Evolutionary conservation across 2,888 invertebrate species (phyloP).

Genomic region (Nesidiocoris tenuis): DNA sequence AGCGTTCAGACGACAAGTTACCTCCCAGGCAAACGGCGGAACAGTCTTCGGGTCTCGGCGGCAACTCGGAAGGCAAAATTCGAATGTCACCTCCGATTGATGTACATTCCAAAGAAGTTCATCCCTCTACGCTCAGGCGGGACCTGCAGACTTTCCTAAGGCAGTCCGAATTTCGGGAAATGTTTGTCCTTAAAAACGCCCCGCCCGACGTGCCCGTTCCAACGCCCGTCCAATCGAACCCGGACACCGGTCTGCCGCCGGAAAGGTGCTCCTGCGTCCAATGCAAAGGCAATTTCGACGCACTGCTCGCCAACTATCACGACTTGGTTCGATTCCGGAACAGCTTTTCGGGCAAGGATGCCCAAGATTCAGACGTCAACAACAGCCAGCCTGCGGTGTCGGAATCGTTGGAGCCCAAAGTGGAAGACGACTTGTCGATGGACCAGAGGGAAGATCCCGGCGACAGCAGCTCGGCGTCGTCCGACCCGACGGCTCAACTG

Average conservation of each 20-base stretch:
- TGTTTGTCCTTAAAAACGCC: background rate
- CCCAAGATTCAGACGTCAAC: background rate
- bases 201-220: constrained; percentile 7
- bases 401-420: background rate
- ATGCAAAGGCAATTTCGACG: constrained; percentile 20
- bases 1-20: background rate
- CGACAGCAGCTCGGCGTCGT: background rate
- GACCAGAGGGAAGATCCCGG: background rate
- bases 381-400: background rate
- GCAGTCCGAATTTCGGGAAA: constrained; percentile 17
- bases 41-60: background rate
- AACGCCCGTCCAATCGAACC: constrained; percentile 4
- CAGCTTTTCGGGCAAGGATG: background rate
- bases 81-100: background rate
- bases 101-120: background rate
- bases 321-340: constrained; percentile 13
- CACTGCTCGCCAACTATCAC: constrained; percentile 14
- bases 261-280: constrained; percentile 14
- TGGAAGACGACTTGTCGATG: constrained; percentile 7
- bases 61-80: background rate
- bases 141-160: background rate
- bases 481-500: constrained; percentile 1
- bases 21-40: background rate
- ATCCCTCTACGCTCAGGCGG: background rate
- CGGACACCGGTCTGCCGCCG: background rate